Percentiles rank a stretch among this genome's conserved stretches.
Conservation (phyloP, 2,888 invertebrate species). For the Melitaea athalia region DNA sequence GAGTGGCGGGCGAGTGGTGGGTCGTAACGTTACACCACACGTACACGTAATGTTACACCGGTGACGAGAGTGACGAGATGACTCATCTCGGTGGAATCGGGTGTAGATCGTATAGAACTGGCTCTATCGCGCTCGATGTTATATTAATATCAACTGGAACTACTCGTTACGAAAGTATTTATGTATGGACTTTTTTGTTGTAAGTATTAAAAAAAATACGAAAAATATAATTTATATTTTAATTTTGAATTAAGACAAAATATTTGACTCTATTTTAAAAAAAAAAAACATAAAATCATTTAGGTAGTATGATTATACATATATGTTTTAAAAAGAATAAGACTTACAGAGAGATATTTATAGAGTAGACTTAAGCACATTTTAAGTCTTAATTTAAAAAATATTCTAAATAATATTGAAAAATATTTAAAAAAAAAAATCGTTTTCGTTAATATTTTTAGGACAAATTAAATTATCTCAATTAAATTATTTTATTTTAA, state of each 20-base stretch:
- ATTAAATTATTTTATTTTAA: not conserved
- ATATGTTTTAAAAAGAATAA: too few species aligned
- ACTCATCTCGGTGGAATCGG: conserved; percentile 21
- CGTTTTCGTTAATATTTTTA: too few species aligned
- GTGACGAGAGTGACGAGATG: conserved; percentile 24
- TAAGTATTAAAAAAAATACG: not conserved
- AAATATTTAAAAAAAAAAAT: too few species aligned
- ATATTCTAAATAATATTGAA: too few species aligned
- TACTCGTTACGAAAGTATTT: not conserved
- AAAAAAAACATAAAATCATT: too few species aligned
- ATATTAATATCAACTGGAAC: conserved; percentile 2
- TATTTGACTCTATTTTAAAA: not conserved
- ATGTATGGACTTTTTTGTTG: not conserved
- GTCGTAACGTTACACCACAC: conserved; percentile 31
- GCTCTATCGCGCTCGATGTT: conserved; percentile 17
- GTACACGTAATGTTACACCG: conserved; percentile 30
- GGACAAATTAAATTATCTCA: too few species aligned
- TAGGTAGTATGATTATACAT: too few species aligned
- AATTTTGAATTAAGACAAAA: not conserved
- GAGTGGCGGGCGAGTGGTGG: conserved; percentile 21
- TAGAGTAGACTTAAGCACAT: too few species aligned
- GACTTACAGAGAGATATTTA: too few species aligned
- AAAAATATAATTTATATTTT: not conserved
- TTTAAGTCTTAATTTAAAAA: too few species aligned
- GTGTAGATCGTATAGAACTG: conserved; percentile 18